phyloP scores from a whole-genome alignment of 2,888 invertebrate genomes.

The Ichneumoninae sp. region DNA sequence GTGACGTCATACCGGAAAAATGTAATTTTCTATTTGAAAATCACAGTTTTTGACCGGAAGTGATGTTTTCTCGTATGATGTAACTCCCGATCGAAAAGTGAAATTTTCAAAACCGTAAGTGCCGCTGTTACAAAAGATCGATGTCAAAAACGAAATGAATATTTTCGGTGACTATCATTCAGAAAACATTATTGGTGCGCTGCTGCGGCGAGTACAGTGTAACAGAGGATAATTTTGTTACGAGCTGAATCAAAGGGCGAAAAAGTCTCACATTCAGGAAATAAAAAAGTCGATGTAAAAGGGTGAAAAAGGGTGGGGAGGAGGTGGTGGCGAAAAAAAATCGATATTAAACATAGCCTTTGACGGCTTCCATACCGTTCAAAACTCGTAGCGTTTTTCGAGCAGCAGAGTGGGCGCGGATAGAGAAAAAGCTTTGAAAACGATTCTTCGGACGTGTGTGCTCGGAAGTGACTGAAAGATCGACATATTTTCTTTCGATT shows the following conservation, averaged over 20 bases:
- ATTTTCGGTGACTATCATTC: too few species aligned
- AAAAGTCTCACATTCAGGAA: background rate
- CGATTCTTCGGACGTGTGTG: slow-evolving; percentile 34
- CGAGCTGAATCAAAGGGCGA: background rate
- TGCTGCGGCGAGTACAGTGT: background rate
- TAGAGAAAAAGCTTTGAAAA: slow-evolving; percentile 18
- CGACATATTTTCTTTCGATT: slow-evolving; percentile 59
- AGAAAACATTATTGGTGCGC: background rate
- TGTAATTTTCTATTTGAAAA: too few species aligned
- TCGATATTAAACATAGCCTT: slow-evolving; percentile 8
- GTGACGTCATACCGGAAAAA: too few species aligned
- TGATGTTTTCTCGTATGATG: too few species aligned
- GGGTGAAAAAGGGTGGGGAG: background rate
- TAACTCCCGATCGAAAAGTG: too few species aligned
- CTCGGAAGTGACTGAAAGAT: slow-evolving; percentile 24
- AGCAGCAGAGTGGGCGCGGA: background rate
- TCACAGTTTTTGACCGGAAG: too few species aligned
- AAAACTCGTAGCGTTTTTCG: slow-evolving; percentile 3
- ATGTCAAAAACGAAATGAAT: too few species aligned
- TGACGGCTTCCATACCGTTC: background rate
- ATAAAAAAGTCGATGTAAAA: background rate
- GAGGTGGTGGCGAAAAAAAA: background rate
- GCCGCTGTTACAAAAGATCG: too few species aligned
- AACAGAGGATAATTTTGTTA: background rate
- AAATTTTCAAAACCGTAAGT: too few species aligned